phyloP scores from a whole-genome alignment of 2,797 vertebrate species.

The Sebastes trivittatus region DNA sequence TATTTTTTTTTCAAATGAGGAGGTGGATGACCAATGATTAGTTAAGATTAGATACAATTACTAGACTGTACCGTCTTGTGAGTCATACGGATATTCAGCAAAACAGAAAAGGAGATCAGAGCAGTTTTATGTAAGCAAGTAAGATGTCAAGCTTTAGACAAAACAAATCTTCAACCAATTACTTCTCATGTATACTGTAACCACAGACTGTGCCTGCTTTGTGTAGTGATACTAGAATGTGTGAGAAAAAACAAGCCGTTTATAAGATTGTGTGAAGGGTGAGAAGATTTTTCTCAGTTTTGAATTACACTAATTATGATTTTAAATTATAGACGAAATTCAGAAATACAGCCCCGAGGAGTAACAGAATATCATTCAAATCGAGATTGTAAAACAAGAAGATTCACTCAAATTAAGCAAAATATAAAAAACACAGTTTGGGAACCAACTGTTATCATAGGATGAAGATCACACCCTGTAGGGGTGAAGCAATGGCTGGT shows the following conservation, averaged over 20 bases:
- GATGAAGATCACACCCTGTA: neutral
- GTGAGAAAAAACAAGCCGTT: neutral
- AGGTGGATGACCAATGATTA: conserved; percentile 24
- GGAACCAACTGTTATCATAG: neutral
- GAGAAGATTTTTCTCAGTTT: neutral
- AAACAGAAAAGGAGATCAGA: neutral
- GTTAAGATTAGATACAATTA: conserved; percentile 29
- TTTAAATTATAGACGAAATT: neutral
- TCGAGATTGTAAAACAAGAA: too few species aligned
- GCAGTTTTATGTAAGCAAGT: neutral
- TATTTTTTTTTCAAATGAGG: neutral
- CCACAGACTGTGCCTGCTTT: neutral
- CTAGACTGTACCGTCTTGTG: neutral
- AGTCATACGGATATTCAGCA: neutral
- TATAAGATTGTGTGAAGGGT: neutral
- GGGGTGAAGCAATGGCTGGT: neutral
- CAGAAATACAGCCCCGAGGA: neutral
- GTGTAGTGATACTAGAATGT: neutral
- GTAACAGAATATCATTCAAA: neutral
- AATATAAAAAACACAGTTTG: neutral
- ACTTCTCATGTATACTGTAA: neutral
- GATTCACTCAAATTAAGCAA: neutral
- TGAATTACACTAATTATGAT: neutral
- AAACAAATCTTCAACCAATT: neutral
- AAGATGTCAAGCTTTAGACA: neutral